Evolutionary conservation across 2,888 invertebrate genomes (phyloP), one percentile per base, ranked within the genome.

Genomic region (Leptopterna dolabrata): DNA sequence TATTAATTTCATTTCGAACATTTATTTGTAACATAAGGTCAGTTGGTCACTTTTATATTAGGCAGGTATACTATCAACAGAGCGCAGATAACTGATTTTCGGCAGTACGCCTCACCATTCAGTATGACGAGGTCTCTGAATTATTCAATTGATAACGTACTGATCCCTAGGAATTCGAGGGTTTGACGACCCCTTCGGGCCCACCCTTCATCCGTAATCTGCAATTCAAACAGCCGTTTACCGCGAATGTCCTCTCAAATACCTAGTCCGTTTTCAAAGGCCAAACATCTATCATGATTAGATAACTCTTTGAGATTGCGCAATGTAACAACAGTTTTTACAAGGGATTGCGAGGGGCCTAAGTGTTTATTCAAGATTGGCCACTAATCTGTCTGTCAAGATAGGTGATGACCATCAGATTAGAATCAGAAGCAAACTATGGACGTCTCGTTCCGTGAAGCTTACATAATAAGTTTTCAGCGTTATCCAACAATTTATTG

Each of bases 341-440:
- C 36, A 73, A 41, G 19, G 73, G 30, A 36, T 73, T 41, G 41
- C 73, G 73, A 36, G 19, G 73, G 36, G 16, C 36, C 36, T 36
- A 30, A 41, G n/a, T 73, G 30, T 36, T 73, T 41, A 30, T 41
- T 36, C 73, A 41, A 30, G 73, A 41, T 41, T 36, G 73, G 36
- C 41, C 36, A 41, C 63, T 73, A 73, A 36, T 73, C 41, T 73
- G 36, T 36, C 36, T 73, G 73, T 73, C 73, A 73, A 30, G 73
- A 73, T 36, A 36, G n/a, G 19, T 73, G 73, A 73, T 36, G 73
- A 73, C 73, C 73, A 73, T 1, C 30, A 73, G 73, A 73, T 73
- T 73, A 73, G 36, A 41, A 36, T 73, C 16, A 73, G 36, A 36
- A 36, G 41, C 27, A n/a, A 73, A 41, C 73, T 73, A 19, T 9